A percentile compares a stretch with the other conserved stretches of the same genome.
Conservation (phyloP, 2,888 invertebrate species). For the Caenorhabditis panamensis region DNA sequence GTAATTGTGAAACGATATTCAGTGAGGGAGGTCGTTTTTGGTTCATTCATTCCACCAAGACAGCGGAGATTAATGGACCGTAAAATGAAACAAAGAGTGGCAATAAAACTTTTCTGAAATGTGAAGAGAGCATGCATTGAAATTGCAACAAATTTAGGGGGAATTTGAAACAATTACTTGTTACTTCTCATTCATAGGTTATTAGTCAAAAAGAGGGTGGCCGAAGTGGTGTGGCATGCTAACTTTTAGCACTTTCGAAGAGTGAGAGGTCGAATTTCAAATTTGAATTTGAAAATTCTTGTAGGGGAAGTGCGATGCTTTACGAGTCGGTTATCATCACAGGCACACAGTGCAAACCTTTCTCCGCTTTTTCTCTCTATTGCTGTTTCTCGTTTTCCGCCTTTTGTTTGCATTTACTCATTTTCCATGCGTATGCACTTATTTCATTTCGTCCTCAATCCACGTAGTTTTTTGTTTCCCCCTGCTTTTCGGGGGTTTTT, state of each 20-base stretch:
- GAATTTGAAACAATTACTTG: conserved; percentile 41
- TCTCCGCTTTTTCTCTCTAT: conserved; percentile 6
- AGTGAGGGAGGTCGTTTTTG: no score
- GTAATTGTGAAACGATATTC: no score
- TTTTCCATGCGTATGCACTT: conserved; percentile 48
- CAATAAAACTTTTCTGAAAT: neutral
- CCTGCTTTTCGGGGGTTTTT: conserved; percentile 26
- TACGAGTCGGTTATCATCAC: conserved; percentile 12
- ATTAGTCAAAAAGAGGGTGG: conserved; percentile 23
- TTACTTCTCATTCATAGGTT: conserved; percentile 50
- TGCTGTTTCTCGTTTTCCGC: conserved; percentile 10
- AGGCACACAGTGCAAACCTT: conserved; percentile 24
- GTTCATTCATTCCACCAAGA: no score
- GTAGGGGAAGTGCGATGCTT: neutral
- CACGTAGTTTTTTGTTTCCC: conserved; percentile 37
- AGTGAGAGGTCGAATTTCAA: neutral
- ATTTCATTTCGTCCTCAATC: conserved; percentile 20
- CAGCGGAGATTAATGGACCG: no score
- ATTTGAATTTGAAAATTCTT: neutral
- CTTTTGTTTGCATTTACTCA: conserved; percentile 56
- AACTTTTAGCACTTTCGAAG: conserved; percentile 25
- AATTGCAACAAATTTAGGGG: neutral
- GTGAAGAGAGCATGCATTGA: neutral
- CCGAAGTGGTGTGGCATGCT: conserved; percentile 6
- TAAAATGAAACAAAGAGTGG: neutral